These are phyloP conservation scores for Yponomeuta malinellus DNA, from an alignment of 2,888 invertebrate genomes.

Conservation along the genomic window DNA sequence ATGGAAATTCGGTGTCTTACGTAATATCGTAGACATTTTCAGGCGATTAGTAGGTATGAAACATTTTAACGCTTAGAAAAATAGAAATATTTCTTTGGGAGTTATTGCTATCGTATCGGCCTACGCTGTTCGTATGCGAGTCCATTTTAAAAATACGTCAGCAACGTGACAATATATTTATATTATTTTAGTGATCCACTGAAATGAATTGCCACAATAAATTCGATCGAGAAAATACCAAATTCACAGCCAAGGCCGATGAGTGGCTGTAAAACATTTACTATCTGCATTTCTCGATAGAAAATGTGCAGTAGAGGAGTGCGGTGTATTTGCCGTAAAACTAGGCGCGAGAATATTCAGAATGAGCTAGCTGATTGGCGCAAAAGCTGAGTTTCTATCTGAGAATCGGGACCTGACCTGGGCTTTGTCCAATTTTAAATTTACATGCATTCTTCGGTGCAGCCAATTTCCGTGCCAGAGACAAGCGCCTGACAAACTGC, in stretches of 20 bases:
- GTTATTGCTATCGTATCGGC: conserved; percentile 17
- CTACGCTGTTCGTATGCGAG: conserved; percentile 13
- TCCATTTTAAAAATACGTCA: conserved; percentile 18
- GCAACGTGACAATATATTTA: conserved; percentile 16
- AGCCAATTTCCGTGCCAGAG: background rate
- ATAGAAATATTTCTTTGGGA: conserved; percentile 17
- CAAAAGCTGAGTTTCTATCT: background rate
- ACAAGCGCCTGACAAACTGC: background rate
- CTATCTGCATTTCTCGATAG: background rate
- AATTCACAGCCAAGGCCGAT: conserved; percentile 19
- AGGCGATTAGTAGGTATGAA: conserved; percentile 37
- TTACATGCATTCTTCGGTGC: background rate
- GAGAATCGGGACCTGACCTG: background rate
- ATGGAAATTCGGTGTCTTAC: conserved; percentile 31
- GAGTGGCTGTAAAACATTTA: conserved; percentile 3
- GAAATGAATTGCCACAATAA: conserved; percentile 18
- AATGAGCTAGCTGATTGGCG: background rate
- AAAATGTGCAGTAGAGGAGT: background rate
- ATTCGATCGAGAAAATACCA: conserved; percentile 18
- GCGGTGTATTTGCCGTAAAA: background rate
- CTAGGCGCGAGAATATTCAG: background rate
- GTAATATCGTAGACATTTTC: conserved; percentile 37
- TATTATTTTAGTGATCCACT: conserved; percentile 12
- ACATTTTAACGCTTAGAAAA: conserved; percentile 39
- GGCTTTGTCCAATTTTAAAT: background rate